A percentile compares a stretch with the other conserved stretches of the same genome.
Evolutionary conservation across 2,888 invertebrate species (phyloP).

Genomic region (Gastrophysa polygoni): DNA sequence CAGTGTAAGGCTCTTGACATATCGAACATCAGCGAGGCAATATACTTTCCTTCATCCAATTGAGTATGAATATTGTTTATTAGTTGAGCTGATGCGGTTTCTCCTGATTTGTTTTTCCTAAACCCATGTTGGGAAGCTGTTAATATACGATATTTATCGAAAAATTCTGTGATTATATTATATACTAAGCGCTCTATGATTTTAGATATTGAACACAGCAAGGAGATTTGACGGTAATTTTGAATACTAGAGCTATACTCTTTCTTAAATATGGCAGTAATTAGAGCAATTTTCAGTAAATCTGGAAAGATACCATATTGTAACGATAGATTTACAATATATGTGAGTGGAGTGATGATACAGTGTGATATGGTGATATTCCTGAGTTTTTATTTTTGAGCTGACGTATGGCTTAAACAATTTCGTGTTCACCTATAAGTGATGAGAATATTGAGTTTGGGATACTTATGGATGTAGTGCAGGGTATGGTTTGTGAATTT

Average conservation of each 20-base stretch:
- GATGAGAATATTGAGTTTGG: conserved; percentile 1
- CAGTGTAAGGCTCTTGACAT: no score
- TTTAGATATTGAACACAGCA: conserved; percentile 43
- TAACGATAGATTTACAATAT: neutral
- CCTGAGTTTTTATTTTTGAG: conserved; percentile 4
- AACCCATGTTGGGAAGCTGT: no score
- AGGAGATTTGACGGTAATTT: conserved; percentile 65
- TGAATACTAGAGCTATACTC: conserved; percentile 54
- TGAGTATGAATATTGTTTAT: no score
- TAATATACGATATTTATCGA: conserved; percentile 13
- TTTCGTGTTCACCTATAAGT: conserved; percentile 7
- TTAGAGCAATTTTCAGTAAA: conserved; percentile 1
- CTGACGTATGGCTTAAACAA: neutral
- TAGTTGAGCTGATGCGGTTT: no score
- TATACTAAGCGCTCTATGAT: conserved; percentile 3
- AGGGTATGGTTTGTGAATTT: neutral
- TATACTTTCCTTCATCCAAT: no score
- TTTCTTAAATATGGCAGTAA: neutral
- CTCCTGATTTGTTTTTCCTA: no score
- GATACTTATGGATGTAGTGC: neutral
- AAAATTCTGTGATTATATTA: conserved; percentile 11
- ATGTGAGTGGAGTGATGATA: conserved; percentile 7
- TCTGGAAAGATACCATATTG: neutral
- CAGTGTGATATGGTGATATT: conserved; percentile 10
- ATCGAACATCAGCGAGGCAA: no score